These are phyloP conservation scores for Scaptomyza reducta DNA, from an alignment of 2,888 invertebrate genomes.

Conservation along the genomic window DNA sequence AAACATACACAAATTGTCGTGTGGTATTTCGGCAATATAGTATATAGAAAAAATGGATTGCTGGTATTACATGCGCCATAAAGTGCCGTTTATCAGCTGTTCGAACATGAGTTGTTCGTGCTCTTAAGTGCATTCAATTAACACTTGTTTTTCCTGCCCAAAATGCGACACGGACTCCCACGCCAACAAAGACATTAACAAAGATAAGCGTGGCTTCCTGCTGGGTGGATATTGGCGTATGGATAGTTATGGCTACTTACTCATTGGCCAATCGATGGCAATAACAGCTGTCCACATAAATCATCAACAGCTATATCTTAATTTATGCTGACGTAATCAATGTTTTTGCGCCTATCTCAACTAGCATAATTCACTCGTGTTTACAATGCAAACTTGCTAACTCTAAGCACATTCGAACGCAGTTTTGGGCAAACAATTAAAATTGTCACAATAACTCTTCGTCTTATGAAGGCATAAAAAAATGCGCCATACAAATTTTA, in stretches of 20 bases:
- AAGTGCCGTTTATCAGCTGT: conserved; percentile 52
- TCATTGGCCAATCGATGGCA: conserved; percentile 60
- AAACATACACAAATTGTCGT: conserved; percentile 8
- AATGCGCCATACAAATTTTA: neutral
- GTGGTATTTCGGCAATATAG: conserved; percentile 33
- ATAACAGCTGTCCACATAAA: conserved; percentile 66
- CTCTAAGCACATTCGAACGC: neutral
- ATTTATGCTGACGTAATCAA: conserved; percentile 74
- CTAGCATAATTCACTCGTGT: conserved; percentile 53
- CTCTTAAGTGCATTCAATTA: conserved; percentile 64
- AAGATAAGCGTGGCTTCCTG: conserved; percentile 37
- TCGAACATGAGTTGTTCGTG: conserved; percentile 43
- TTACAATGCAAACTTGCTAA: conserved; percentile 24
- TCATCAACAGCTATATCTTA: conserved; percentile 62
- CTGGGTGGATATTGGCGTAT: conserved; percentile 25
- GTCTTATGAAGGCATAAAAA: conserved; percentile 44
- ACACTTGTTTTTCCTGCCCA: conserved; percentile 32
- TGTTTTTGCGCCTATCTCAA: conserved; percentile 55
- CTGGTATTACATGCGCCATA: conserved; percentile 38
- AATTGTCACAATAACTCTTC: conserved; percentile 68
- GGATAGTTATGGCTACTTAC: conserved; percentile 40
- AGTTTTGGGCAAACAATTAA: conserved; percentile 55
- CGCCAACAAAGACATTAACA: conserved; percentile 2
- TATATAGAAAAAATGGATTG: conserved; percentile 28
- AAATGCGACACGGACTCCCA: conserved; percentile 21